Evolutionary conservation across 2,113 vertebrate species (phyloP).

Genomic region (Lanius ludovicianus): DNA sequence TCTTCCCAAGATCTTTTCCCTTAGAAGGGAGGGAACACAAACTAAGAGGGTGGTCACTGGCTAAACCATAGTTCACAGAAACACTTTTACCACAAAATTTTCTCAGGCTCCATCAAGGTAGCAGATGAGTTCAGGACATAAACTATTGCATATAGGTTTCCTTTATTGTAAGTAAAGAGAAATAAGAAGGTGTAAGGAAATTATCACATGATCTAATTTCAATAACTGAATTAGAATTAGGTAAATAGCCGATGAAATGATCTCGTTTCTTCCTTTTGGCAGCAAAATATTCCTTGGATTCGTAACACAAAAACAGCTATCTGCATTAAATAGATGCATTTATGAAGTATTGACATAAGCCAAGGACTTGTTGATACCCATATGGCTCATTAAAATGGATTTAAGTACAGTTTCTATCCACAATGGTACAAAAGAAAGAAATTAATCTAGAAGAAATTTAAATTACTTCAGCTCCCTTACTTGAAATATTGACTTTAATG

Average conservation of each 20-base stretch:
- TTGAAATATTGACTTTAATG: neutral
- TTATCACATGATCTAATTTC: neutral
- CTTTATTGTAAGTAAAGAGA: neutral
- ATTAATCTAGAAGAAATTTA: neutral
- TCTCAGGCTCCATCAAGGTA: neutral
- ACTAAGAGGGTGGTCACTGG: too few species aligned
- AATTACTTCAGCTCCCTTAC: neutral
- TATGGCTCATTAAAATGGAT: neutral
- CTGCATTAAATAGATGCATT: neutral
- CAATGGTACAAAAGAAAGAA: neutral
- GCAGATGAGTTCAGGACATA: neutral
- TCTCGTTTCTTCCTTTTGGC: neutral
- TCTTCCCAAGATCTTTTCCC: neutral
- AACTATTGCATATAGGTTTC: neutral
- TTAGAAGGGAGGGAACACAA: neutral
- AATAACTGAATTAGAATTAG: neutral
- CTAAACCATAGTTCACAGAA: neutral
- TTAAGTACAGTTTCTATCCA: neutral
- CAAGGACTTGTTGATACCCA: neutral
- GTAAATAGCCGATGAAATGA: neutral
- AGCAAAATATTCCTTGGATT: neutral
- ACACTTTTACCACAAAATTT: neutral
- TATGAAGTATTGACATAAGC: neutral
- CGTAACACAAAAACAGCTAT: neutral
- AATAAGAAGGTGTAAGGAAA: neutral